These are phyloP conservation scores for Echiichthys vipera DNA, from an alignment of 2,797 vertebrate species.

Conservation along the genomic window DNA sequence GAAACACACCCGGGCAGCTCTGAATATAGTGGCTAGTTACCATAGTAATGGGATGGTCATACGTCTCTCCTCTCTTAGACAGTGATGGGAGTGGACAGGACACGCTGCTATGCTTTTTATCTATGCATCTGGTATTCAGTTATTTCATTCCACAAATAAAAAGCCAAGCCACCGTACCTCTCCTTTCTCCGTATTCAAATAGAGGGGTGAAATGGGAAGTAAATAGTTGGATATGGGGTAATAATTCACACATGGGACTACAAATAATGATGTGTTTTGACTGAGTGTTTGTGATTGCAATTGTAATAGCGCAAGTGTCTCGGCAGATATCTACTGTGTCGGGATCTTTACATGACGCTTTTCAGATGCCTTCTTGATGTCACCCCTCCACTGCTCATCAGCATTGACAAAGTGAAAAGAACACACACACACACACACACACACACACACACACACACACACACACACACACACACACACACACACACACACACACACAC, in stretches of 20 bases:
- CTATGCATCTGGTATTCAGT: conserved; percentile 78
- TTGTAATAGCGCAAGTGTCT: conserved; percentile 60
- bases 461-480: conserved; percentile 34
- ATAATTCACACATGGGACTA: conserved; percentile 72
- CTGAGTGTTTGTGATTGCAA: conserved; percentile 74
- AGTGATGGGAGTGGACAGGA: conserved; percentile 83
- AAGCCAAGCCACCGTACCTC: conserved; percentile 57
- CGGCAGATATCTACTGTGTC: conserved; percentile 62
- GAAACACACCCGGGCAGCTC: conserved; percentile 77
- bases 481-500: no score
- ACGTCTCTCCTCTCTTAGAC: conserved; percentile 75
- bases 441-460: conserved; percentile 26
- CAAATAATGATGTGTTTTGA: conserved; percentile 80
- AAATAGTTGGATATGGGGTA: conserved; percentile 73
- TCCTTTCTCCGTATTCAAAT: conserved; percentile 62
- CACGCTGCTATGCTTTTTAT: conserved; percentile 81
- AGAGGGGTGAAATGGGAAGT: conserved; percentile 63
- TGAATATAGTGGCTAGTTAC: conserved; percentile 87
- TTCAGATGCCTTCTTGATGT: conserved; percentile 72
- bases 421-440: conserved; percentile 52
- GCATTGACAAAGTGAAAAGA: conserved; percentile 72
- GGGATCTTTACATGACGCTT: conserved; percentile 64
- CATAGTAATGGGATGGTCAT: conserved; percentile 86
- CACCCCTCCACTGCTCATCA: conserved; percentile 67
- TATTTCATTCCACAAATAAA: conserved; percentile 78